Evolutionary conservation across 2,888 invertebrate species (phyloP).

Genomic region (Cataglyphis altisquamis): DNA sequence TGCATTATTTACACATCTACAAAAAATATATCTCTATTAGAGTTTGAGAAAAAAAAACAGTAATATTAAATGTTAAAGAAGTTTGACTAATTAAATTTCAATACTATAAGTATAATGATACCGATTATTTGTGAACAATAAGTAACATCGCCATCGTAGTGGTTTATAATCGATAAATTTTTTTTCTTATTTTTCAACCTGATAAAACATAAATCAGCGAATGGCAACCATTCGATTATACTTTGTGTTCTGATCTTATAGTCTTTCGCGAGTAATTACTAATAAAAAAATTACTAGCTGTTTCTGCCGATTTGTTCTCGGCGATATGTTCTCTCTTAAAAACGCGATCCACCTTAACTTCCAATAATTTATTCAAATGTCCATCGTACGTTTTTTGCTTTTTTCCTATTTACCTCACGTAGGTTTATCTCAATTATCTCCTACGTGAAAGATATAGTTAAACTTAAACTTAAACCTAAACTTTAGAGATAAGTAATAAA

Average conservation of each 20-base stretch:
- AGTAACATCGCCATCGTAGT: neutral
- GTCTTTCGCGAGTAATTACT: slow-evolving; percentile 38
- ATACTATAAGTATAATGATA: neutral
- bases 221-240: slow-evolving; percentile 27
- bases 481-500: slow-evolving; percentile 25
- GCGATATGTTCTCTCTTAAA: slow-evolving; percentile 42
- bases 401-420: slow-evolving; percentile 29
- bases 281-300: slow-evolving; percentile 45
- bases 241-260: slow-evolving; percentile 35
- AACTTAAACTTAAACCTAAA: neutral
- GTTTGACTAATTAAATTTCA: neutral
- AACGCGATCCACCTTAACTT: slow-evolving; percentile 53
- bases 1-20: neutral
- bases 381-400: slow-evolving; percentile 45
- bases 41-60: neutral
- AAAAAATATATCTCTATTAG: neutral
- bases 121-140: neutral
- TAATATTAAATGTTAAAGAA: neutral
- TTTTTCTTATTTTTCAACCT: slow-evolving; percentile 36
- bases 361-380: slow-evolving; percentile 66
- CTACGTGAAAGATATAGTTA: slow-evolving; percentile 33
- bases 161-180: slow-evolving; percentile 31
- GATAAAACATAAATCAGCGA: slow-evolving; percentile 29
- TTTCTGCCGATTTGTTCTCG: slow-evolving; percentile 18
- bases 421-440: slow-evolving; percentile 31